Base-by-base conservation (phyloP, 1,140 invertebrate species). In the Drosophila sp. region DNA sequence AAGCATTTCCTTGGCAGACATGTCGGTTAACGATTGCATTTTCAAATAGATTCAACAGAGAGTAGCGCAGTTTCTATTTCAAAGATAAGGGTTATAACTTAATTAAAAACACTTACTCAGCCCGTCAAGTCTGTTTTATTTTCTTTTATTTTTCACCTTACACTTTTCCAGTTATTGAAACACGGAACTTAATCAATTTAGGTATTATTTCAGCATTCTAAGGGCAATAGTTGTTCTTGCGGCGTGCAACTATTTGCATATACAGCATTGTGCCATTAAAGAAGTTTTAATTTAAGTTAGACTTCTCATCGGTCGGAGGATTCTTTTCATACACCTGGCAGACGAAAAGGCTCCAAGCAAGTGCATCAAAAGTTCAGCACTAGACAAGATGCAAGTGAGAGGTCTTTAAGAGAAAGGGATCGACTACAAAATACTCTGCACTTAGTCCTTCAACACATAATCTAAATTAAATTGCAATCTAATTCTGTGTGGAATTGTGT, bases 231-330 rank as follows among this genome's bases (percentile, higher is more conserved):
- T 38, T 38, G 11, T 38, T 27, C 29, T 18, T 46, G 53, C 8
- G 48, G 50, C n/a, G 18, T 25, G 29, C 36, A 25, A 56, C 67
- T 27, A 48, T 38, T 25, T 48, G 27, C 46, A 56, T 29, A 38
- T 14, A n/a, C 58, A 43, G 29, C 66, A 64, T 66, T 50, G 66
- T 76, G 59, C 58, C 56, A 66, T 58, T 72, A 41, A 56, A 62
- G 41, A 56, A 80, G 73, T 84, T 86, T 65, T 66, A 61, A 86
- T 80, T 80, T 73, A 77, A 77, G 67, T 80, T 80, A 53, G 38
- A 48, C 36, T 32, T 57, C 62, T 18, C 32, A 5, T 38, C 48
- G 40, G 34, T 27, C 29, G 8, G 27, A 29, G 46, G n/a, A 5
- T 18, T 54, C 29, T 56, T 69, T 34, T 36, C 16, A 9, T 32